Conservation (phyloP, 2,797 vertebrate genomes). For the Notoglanidium macrostoma region DNA sequence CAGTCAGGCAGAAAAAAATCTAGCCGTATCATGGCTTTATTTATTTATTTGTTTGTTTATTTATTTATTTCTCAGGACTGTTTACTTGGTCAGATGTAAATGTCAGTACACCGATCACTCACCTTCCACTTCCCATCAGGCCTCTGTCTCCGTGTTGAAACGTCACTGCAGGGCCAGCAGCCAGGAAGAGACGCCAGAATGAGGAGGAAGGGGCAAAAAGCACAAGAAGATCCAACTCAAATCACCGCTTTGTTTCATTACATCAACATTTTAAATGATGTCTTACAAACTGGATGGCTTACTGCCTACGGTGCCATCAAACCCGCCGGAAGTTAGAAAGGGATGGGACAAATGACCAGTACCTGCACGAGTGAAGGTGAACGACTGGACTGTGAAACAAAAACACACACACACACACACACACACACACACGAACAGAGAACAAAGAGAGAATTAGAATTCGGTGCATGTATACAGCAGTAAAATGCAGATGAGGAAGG, state of each 20-base stretch:
- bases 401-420: constrained; percentile 89
- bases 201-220: constrained; percentile 26
- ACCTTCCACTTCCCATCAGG: constrained; percentile 99
- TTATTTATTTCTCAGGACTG: neutral
- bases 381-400: constrained; percentile 92
- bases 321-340: constrained; percentile 48
- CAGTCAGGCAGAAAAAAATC: constrained; percentile 6
- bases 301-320: constrained; percentile 37
- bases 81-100: constrained; percentile 32
- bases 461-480: constrained; percentile 61
- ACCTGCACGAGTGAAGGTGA: constrained; percentile 93
- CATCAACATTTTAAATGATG: neutral
- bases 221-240: constrained; percentile 27
- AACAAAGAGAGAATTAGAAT: constrained; percentile 82
- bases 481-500: constrained; percentile 59
- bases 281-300: constrained; percentile 42
- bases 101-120: constrained; percentile 59
- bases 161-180: constrained; percentile 79
- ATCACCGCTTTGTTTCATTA: constrained; percentile 1
- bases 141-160: constrained; percentile 98
- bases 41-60: neutral
- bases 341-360: constrained; percentile 87
- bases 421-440: constrained; percentile 77
- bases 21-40: neutral
- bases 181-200: constrained; percentile 40